phyloP scores from a whole-genome alignment of 2,888 invertebrate species.

The Argyresthia goedartella region DNA sequence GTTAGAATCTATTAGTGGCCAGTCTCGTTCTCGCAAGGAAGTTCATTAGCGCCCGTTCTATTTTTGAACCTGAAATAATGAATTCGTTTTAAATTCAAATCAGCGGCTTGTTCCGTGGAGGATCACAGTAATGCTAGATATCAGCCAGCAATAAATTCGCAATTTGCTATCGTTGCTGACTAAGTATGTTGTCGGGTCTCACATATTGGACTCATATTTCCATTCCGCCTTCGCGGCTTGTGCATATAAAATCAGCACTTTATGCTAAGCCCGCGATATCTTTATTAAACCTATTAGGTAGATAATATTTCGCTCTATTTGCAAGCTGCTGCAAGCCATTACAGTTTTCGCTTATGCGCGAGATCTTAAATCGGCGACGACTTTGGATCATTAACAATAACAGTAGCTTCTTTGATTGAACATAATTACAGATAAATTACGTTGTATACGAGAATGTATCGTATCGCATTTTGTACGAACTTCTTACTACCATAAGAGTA shows the following conservation, averaged over 20 bases:
- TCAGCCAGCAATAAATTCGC: no score
- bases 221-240: conserved; percentile 6
- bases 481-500: no score
- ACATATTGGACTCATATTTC: conserved; percentile 1
- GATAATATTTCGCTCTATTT: conserved; percentile 1
- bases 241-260: conserved; percentile 15
- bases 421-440: no score
- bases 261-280: conserved; percentile 13
- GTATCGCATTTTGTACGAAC: no score
- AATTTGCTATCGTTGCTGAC: no score
- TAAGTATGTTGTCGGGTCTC: no score
- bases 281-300: conserved; percentile 5
- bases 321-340: not conserved
- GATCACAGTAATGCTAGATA: no score
- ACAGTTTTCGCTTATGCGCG: not conserved
- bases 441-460: no score
- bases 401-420: not conserved
- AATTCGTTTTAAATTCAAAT: not conserved
- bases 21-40: not conserved
- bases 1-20: conserved; percentile 13
- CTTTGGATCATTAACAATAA: not conserved
- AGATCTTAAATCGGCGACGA: not conserved
- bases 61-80: not conserved
- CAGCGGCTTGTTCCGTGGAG: not conserved
- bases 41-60: not conserved